Base-by-base conservation (phyloP, 1,140 invertebrate genomes). In the Macrostomum lignano region DNA sequence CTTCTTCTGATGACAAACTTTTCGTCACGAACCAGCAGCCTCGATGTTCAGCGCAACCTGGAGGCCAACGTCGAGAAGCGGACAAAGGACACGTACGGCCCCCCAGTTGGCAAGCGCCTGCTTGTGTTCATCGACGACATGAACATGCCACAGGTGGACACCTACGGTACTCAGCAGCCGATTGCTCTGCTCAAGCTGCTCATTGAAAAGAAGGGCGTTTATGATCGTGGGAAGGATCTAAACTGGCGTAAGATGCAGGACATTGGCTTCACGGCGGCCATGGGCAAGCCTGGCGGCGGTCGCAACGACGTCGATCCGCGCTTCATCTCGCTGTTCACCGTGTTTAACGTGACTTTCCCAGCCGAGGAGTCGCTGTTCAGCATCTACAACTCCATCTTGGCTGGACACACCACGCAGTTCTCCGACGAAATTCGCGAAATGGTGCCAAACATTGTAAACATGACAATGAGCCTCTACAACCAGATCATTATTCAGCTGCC, bases 41-140 rank as follows among this genome's bases (percentile, higher is more conserved):
- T 82, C 55, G 84, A 91, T 77, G 60, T 91, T 25, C 82, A 93
- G 52, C 73, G 77, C 47, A 77, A 71, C 43, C 59, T 86, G 33
- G 77, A 84, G 56, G 70, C 73, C 0, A 67, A 67, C 19, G 67
- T 82, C 3, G 74, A 81, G 46, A 82, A 81, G 52, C 60, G 75
- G 40, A 79, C 75, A 2, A 78, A 78, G 51, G 72, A 79, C 47
- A 69, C 70, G 13, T 82, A 72, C 46, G 78, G 77, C 1, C 77
- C 78, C 33, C 67, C 74, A 3, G 63, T 72, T 25, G 76, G 76
- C 14, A 82, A 78, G 58, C 70, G 71, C 45, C 61, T 84, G 41
- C 61, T 79, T 25, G 66, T 77, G 40, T 84, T 84, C 48, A 72
- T 86, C 40, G 79, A 86, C 49, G 76, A 86, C 45, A 71, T 86